Evolutionary conservation across 1,140 invertebrate species (phyloP).

Genomic region (Drosophila neocordata): DNA sequence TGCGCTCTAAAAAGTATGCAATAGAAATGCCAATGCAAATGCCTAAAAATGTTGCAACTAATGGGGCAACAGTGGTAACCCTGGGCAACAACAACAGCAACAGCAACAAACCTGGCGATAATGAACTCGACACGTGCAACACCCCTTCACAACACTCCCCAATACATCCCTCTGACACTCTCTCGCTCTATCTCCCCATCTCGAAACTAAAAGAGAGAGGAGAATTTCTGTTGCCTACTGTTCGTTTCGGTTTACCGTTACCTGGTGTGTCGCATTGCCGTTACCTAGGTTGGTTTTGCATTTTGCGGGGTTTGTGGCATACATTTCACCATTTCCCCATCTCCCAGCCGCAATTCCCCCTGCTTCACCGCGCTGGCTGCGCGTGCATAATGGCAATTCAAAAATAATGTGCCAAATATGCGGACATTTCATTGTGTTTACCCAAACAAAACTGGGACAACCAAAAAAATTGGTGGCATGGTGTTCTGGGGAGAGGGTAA

Average conservation of each 20-base stretch:
- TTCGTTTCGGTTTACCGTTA: slow-evolving; percentile 36
- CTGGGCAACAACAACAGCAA: not conserved
- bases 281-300: slow-evolving; percentile 12
- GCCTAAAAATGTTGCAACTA: not conserved
- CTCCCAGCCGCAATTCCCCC: slow-evolving; percentile 29
- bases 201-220: not conserved
- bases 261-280: slow-evolving; percentile 45
- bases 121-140: slow-evolving; percentile 67
- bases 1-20: slow-evolving; percentile 47
- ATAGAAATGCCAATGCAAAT: slow-evolving; percentile 63
- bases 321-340: slow-evolving; percentile 59
- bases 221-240: not conserved
- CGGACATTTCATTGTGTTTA: slow-evolving; percentile 76
- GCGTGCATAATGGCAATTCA: slow-evolving; percentile 79
- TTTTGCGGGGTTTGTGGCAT: slow-evolving; percentile 44
- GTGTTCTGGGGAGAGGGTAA: not conserved
- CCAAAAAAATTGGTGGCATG: slow-evolving; percentile 17
- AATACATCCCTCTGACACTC: not conserved
- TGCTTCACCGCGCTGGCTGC: slow-evolving; percentile 43
- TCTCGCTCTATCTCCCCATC: not conserved
- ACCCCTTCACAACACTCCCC: not conserved
- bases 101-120: slow-evolving; percentile 64
- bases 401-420: slow-evolving; percentile 80
- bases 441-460: slow-evolving; percentile 35
- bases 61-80: slow-evolving; percentile 17